Evolutionary conservation across 2,888 invertebrate species (phyloP).

Genomic region (Cylindroiulus punctatus): DNA sequence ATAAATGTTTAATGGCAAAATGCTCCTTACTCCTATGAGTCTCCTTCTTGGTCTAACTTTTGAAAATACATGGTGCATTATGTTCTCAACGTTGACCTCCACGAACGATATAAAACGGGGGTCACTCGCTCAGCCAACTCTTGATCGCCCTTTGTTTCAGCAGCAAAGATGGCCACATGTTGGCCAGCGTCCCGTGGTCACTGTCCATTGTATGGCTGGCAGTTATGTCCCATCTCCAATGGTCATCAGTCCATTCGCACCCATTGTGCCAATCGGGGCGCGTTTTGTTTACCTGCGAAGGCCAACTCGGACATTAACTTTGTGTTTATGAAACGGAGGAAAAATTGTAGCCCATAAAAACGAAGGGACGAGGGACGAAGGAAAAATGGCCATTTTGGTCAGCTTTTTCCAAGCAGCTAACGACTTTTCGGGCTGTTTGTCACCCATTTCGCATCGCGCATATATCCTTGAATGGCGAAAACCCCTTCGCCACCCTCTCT

Average conservation of each 20-base stretch:
- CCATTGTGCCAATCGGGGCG: not conserved
- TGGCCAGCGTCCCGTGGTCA: not conserved
- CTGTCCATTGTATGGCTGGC: not conserved
- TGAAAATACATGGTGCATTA: not conserved
- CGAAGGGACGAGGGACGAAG: not conserved
- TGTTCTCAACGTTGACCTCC: not conserved
- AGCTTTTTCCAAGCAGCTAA: not conserved
- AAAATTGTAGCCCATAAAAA: conserved; percentile 6
- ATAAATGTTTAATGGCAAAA: not conserved
- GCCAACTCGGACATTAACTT: conserved; percentile 5
- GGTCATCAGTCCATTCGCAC: conserved; percentile 35
- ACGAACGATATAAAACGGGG: not conserved
- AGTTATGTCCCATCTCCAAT: conserved; percentile 44
- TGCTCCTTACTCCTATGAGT: not conserved
- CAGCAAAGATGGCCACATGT: not conserved
- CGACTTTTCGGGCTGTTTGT: conserved; percentile 35
- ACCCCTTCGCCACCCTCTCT: not conserved
- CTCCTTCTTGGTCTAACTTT: not conserved
- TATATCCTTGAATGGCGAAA: conserved; percentile 25
- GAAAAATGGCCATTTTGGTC: conserved; percentile 11
- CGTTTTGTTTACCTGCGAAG: conserved; percentile 33
- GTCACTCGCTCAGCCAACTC: not conserved
- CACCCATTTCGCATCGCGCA: not conserved
- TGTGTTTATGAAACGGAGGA: not conserved
- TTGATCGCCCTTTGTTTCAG: conserved; percentile 22